Conservation (phyloP, 2,113 vertebrate genomes). For the Malurus alboscapulatus region DNA sequence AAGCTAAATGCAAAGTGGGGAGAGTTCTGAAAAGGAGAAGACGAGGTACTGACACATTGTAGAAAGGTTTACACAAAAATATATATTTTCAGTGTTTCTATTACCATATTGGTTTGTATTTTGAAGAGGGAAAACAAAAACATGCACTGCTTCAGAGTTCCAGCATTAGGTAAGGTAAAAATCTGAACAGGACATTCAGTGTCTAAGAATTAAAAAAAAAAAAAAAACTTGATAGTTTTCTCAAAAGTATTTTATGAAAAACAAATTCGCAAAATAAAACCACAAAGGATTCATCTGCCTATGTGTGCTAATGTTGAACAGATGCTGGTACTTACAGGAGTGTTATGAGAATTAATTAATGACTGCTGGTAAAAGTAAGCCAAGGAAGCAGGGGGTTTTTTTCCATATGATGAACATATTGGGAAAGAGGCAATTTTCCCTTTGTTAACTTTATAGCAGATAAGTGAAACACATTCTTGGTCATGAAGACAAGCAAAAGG, state of each 20-base stretch:
- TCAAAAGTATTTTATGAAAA: background rate
- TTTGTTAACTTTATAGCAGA: background rate
- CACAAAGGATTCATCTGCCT: slow-evolving; percentile 13
- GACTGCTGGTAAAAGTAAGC: background rate
- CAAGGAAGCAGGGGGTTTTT: background rate
- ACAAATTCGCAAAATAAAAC: background rate
- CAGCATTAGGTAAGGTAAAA: background rate
- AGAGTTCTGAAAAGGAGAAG: background rate
- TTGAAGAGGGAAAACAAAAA: background rate
- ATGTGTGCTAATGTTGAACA: slow-evolving; percentile 1
- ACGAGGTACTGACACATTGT: accelerated
- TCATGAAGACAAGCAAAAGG: background rate
- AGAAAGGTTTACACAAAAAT: background rate
- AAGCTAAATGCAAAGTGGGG: background rate
- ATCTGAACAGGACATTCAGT: background rate
- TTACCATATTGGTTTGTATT: background rate
- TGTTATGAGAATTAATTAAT: slow-evolving; percentile 46
- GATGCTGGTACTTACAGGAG: slow-evolving; percentile 20
- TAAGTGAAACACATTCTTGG: background rate
- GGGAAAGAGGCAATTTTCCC: background rate
- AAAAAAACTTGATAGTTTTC: background rate
- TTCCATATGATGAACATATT: background rate
- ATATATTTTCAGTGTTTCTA: background rate
- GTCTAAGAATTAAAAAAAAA: background rate
- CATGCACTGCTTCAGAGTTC: background rate